Evolutionary conservation across 1,140 invertebrate genomes (phyloP), one percentile per base, ranked within the genome.

Genomic region (Anadara kagoshimensis): DNA sequence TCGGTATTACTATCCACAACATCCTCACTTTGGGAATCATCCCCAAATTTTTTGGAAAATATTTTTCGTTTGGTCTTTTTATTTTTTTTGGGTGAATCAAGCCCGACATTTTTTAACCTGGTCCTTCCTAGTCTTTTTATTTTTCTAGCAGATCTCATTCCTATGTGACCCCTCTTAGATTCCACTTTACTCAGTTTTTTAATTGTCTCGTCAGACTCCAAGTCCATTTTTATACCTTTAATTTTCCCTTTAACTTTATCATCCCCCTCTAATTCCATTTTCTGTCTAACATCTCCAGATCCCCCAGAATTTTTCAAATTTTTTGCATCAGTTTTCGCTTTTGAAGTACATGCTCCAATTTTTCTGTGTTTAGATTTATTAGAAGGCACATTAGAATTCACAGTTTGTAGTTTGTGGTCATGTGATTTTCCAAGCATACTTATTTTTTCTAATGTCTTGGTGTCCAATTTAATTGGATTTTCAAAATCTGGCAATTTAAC

Each of bases 401-500:
- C 29, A 36, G 29, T 2, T 36, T 36, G 29, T 36, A 36, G 29
- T 36, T 36, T 36, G 7, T 36, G 29, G 29, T 36, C 29, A 2
- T 36, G 29, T 36, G 29, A 36, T 7, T 36, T 29, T 18, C 62
- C 62, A 45, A 74, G 36, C 56, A 71, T 67, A 53, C 59, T 73
- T 18, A 76, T 59, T 58, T 75, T 73, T 20, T 69, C 67, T 10
- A 71, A 53, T 41, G 59, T 73, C 57, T 54, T 67, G 24, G 68
- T 61, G 66, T 78, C 67, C 49, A 66, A 63, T 43, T 67, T 74
- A 22, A 79, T 74, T 29, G 78, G 73, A 64, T 62, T 69, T 36
- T 78, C 78, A 47, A 82, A 70, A 41, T 80, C 76, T 18, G 78
- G 73, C 41, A 82, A 51, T 53, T 78, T 78, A 16, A 82, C 67